These are phyloP conservation scores for Hydrocynus forskahlii DNA, from an alignment of 2,797 vertebrate genomes.

Conservation along the genomic window DNA sequence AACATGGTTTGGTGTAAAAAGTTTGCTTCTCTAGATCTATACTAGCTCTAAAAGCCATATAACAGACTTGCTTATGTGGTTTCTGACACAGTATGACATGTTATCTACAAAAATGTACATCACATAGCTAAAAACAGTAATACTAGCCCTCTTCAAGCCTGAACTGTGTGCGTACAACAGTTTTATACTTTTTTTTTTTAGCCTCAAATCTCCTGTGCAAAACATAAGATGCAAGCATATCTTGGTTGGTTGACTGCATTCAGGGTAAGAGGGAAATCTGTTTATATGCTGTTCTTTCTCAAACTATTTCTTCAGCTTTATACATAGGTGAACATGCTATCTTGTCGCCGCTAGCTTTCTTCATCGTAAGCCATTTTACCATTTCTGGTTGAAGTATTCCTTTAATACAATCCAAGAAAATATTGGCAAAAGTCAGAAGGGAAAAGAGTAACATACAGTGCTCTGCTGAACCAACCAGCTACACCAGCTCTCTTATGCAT, in stretches of 20 bases:
- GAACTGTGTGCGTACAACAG: too few species aligned
- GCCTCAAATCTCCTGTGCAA: background rate
- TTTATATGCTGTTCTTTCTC: too few species aligned
- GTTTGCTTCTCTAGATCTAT: background rate
- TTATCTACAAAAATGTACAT: too few species aligned
- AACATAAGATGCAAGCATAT: background rate
- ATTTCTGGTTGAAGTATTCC: background rate
- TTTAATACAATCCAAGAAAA: background rate
- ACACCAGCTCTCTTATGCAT: constrained; percentile 26
- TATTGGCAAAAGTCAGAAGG: background rate
- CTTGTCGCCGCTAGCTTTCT: background rate
- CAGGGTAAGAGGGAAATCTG: too few species aligned
- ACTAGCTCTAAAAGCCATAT: background rate
- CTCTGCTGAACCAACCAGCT: background rate
- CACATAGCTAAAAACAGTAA: too few species aligned
- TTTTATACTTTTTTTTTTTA: too few species aligned
- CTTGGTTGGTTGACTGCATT: background rate
- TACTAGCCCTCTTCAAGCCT: too few species aligned
- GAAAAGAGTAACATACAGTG: background rate
- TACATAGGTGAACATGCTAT: background rate
- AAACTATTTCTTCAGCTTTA: too few species aligned
- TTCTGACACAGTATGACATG: too few species aligned
- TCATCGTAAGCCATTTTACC: background rate
- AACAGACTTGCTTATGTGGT: too few species aligned
- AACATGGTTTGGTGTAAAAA: too few species aligned